Percentiles rank a stretch among this genome's conserved stretches.
These are phyloP conservation scores for Tenrec ecaudatus DNA, from an alignment of 2,113 vertebrate genomes.

Conservation along the genomic window DNA sequence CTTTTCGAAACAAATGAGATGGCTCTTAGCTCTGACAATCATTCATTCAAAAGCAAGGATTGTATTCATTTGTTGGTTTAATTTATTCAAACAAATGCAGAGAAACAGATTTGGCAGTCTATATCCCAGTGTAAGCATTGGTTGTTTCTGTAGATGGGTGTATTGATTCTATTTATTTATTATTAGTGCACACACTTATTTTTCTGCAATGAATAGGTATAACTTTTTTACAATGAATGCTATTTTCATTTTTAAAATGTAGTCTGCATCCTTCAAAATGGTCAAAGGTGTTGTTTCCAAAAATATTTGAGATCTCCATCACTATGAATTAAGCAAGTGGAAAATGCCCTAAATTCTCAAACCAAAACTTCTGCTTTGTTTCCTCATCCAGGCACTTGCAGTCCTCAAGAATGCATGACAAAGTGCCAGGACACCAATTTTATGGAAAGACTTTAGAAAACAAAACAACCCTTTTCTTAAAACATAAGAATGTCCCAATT, in stretches of 20 bases:
- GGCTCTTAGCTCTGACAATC: constrained; percentile 1
- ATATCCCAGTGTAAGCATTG: background rate
- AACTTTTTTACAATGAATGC: background rate
- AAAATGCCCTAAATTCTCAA: background rate
- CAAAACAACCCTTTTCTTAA: background rate
- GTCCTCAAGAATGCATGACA: constrained; percentile 23
- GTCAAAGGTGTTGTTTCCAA: background rate
- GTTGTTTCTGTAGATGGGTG: background rate
- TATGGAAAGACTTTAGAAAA: background rate
- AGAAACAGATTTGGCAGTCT: constrained; percentile 32
- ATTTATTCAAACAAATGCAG: background rate
- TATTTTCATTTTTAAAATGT: constrained; percentile 44
- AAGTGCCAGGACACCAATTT: constrained; percentile 8
- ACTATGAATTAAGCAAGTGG: background rate
- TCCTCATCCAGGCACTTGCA: background rate
- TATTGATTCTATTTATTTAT: background rate
- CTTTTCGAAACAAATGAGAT: constrained; percentile 42
- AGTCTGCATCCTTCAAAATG: constrained; percentile 5
- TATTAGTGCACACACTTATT: background rate
- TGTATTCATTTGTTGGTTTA: background rate
- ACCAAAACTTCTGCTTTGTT: background rate
- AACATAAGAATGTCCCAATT: background rate
- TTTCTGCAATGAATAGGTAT: background rate
- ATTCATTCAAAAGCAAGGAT: constrained; percentile 38
- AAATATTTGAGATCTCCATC: background rate